Conservation (phyloP, 2,797 vertebrate genomes). For the Loriculus beryllinus region DNA sequence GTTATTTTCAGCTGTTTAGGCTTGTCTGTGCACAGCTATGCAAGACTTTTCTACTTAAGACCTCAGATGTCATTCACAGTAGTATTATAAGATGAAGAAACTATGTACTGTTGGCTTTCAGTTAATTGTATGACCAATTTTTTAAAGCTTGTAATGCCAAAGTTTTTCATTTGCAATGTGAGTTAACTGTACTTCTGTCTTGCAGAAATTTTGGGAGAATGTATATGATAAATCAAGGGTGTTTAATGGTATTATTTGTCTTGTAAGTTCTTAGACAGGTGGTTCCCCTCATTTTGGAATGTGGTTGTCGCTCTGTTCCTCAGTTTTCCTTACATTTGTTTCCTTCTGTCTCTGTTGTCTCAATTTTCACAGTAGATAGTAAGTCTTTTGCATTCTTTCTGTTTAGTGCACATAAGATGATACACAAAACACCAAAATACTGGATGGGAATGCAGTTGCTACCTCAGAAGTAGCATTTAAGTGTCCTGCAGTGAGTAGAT, state of each 20-base stretch:
- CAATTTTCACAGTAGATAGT: not conserved
- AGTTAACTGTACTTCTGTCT: not conserved
- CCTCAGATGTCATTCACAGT: not conserved
- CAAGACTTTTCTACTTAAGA: not conserved
- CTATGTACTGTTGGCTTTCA: not conserved
- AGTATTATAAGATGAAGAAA: not conserved
- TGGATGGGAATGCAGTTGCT: not conserved
- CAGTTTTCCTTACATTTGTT: not conserved
- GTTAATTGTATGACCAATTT: not conserved
- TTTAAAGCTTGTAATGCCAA: not conserved
- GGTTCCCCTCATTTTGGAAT: not conserved
- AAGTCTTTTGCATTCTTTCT: not conserved
- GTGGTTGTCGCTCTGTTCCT: not conserved
- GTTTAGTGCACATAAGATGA: not conserved
- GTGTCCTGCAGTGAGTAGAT: not conserved
- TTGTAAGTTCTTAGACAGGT: not conserved
- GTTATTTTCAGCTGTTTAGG: slow-evolving; percentile 29
- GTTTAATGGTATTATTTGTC: not conserved
- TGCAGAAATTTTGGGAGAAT: not conserved
- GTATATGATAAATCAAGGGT: not conserved
- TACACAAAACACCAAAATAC: not conserved
- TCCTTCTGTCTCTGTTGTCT: not conserved
- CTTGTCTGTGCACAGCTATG: slow-evolving; percentile 31
- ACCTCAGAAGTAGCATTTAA: not conserved
- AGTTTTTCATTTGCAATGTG: not conserved